A percentile compares a stretch with the other conserved stretches of the same genome.
These are phyloP conservation scores for Drosophila orena DNA, from an alignment of 1,140 invertebrate genomes.

Conservation along the genomic window DNA sequence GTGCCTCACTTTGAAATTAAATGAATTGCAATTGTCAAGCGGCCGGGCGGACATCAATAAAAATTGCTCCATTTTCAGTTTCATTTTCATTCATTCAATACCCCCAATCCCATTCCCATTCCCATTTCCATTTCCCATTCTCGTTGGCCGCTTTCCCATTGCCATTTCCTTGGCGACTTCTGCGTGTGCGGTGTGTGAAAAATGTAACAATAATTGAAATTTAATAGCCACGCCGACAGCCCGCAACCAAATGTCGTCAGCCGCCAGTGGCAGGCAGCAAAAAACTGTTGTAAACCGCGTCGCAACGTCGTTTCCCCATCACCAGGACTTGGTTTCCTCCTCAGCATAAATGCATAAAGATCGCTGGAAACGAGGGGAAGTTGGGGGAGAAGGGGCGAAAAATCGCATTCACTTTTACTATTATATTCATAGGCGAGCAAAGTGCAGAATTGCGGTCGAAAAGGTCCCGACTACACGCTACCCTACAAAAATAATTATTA, in stretches of 20 bases:
- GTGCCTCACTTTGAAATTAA: conserved; percentile 10
- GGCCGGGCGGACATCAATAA: conserved; percentile 24
- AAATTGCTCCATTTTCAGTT: conserved; percentile 52
- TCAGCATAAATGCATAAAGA: conserved; percentile 58
- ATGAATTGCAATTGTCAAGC: conserved; percentile 30
- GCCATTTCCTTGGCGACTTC: conserved; percentile 49
- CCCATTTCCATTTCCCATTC: conserved; percentile 56
- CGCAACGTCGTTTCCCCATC: conserved; percentile 36
- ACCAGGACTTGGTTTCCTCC: conserved; percentile 47
- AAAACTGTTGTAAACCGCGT: conserved; percentile 42
- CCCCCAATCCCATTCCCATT: conserved; percentile 20
- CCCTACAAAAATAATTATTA: background rate
- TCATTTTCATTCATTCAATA: conserved; percentile 16
- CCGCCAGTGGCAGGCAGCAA: conserved; percentile 32
- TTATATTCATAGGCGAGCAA: conserved; percentile 74
- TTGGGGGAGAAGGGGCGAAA: conserved; percentile 21
- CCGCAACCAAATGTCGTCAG: conserved; percentile 55
- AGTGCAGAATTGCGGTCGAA: background rate
- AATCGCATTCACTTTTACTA: conserved; percentile 80
- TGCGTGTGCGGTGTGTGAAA: conserved; percentile 70
- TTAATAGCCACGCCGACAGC: conserved; percentile 76
- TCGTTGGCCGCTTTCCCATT: conserved; percentile 54
- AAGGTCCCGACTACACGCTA: background rate
- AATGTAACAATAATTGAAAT: conserved; percentile 83
- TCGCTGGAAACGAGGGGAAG: conserved; percentile 2